Evolutionary conservation across 2,797 vertebrate species (phyloP), one percentile per base, ranked within the genome.

Genomic region (Sebastes miniatus): DNA sequence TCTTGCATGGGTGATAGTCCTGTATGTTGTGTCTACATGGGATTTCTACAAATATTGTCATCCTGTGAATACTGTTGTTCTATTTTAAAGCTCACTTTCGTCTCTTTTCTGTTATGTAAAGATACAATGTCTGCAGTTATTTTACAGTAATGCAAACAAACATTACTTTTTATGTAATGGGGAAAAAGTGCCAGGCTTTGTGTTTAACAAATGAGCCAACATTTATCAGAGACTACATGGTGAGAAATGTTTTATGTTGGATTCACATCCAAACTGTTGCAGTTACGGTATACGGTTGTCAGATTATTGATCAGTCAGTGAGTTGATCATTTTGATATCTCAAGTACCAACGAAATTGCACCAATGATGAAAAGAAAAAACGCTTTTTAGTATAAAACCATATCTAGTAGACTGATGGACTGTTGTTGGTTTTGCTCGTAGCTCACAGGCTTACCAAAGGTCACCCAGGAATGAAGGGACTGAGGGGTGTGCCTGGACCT

Each of bases 381-480:
- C 2, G 1, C 6, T 25, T 72, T 32, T 67, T 69, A 4, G 13
- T 27, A 22, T 54, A 58, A 61, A 54, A 25, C 2, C 22, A 7
- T 29, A 67, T 22, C 18, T 10, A 24, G 1, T 70, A 24, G 32
- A 43, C 25, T 66, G 56, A 83, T 54, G 22, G 11, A 34, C 47
- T 87, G 69, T 11, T 84, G 18, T 24, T 76, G 83, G 32, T 74
- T 16, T 83, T 11, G 24, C 34, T 83, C 76, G 50, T 62, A 90
- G 94, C 74, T 58, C 81, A 86, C 6, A 90, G 57, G 65, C 56
- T 81, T 22, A 65, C n/a, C 18, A 91, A 87, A 72, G 92, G 84
- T 59, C 25, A 36, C 3, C 83, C 84, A 22, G 92, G 91, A 76
- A 25, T 63, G 6, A 93, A 92, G 72, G 94, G 94, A 47, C 2